phyloP scores from a whole-genome alignment of 2,797 vertebrate genomes.

The Poeciliopsis gracilis region DNA sequence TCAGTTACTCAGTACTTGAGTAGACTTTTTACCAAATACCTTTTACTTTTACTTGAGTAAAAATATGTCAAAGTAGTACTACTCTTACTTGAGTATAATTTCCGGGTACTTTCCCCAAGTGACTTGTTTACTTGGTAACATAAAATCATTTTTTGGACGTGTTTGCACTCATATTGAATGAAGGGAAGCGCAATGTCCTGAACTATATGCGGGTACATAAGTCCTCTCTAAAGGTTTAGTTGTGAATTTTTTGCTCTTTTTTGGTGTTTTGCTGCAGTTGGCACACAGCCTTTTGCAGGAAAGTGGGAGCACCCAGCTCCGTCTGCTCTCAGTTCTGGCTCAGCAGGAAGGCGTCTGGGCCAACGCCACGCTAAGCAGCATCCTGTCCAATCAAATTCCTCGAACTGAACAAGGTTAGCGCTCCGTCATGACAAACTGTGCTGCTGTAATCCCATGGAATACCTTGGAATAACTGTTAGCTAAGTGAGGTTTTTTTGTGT shows the following conservation, averaged over 20 bases:
- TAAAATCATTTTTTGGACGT: too few species aligned
- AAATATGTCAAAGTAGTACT: too few species aligned
- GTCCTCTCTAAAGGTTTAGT: slow-evolving; percentile 25
- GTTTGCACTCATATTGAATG: too few species aligned
- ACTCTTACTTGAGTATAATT: too few species aligned
- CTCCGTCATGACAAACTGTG: not conserved
- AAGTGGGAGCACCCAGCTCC: slow-evolving; percentile 91
- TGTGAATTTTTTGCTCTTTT: slow-evolving; percentile 4
- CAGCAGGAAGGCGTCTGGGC: slow-evolving; percentile 94
- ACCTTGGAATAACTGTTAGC: not conserved
- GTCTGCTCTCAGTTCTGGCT: slow-evolving; percentile 88
- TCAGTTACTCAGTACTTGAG: too few species aligned
- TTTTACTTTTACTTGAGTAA: too few species aligned
- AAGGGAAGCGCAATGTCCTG: too few species aligned
- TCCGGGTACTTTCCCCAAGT: too few species aligned
- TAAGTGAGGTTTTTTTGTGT: slow-evolving; percentile 48
- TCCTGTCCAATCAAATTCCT: slow-evolving; percentile 89
- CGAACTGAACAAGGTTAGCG: slow-evolving; percentile 89
- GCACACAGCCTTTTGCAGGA: slow-evolving; percentile 93
- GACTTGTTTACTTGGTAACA: too few species aligned
- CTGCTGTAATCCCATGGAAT: slow-evolving; percentile 2
- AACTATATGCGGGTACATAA: too few species aligned
- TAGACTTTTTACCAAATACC: too few species aligned
- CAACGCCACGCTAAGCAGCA: slow-evolving; percentile 88
- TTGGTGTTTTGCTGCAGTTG: slow-evolving; percentile 78